phyloP scores from a whole-genome alignment of 2,888 invertebrate genomes.

The Dastarcus helophoroides region DNA sequence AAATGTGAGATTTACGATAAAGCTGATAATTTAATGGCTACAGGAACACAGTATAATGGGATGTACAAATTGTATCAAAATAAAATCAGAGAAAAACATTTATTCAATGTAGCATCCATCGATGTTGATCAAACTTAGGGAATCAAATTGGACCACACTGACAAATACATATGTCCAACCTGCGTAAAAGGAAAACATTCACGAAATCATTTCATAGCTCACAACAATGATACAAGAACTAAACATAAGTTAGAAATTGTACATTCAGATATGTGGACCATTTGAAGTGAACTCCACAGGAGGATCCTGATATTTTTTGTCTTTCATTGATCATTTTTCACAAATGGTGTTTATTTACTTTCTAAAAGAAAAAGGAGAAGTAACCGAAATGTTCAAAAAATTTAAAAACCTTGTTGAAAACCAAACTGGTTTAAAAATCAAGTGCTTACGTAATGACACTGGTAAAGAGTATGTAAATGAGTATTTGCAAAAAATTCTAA shows the following conservation, averaged over 20 bases:
- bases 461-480: no score
- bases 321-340: conserved; percentile 2
- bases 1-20: conserved; percentile 11
- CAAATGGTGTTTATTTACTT: no score
- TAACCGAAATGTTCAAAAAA: conserved; percentile 2
- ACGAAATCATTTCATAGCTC: no score
- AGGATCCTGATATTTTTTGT: conserved; percentile 4
- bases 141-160: no score
- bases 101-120: no score
- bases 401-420: conserved; percentile 5
- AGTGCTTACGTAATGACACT: no score
- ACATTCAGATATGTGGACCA: conserved; percentile 5
- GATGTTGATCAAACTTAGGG: no score
- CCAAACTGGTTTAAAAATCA: no score
- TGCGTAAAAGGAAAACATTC: no score
- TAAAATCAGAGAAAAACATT: conserved; percentile 4
- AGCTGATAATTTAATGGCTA: conserved; percentile 9
- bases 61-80: conserved; percentile 10
- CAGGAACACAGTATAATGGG: conserved; percentile 9
- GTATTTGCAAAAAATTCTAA: no score
- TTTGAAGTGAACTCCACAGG: conserved; percentile 3
- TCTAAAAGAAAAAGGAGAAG: no score
- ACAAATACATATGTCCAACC: no score
- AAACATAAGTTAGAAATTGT: conserved; percentile 2
- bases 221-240: conserved; percentile 4